phyloP scores from a whole-genome alignment of 2,797 vertebrate genomes.

The Kryptolebias ocellatus region DNA sequence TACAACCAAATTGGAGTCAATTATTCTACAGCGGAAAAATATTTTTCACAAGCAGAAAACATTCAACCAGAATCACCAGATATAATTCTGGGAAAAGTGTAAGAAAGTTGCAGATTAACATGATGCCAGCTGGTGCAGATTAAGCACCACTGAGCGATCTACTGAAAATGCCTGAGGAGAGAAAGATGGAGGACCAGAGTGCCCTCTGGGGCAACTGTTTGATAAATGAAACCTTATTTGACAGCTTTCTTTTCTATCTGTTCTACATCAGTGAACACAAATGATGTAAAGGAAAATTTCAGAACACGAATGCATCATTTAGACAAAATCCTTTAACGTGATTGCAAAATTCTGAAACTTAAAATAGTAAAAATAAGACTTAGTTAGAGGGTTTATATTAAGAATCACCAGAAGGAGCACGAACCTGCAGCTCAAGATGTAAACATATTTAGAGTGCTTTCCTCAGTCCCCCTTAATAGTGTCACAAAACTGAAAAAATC shows the following conservation, averaged over 20 bases:
- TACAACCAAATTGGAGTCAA: no score
- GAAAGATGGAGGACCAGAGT: neutral
- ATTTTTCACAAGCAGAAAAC: no score
- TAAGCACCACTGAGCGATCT: slow-evolving; percentile 12
- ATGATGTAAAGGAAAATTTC: neutral
- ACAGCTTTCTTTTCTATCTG: no score
- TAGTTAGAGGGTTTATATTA: no score
- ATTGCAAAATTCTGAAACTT: no score
- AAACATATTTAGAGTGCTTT: no score
- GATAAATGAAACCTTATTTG: neutral
- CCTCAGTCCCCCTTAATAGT: no score
- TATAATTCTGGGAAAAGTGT: slow-evolving; percentile 38
- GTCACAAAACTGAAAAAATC: no score
- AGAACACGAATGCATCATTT: neutral
- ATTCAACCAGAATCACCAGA: slow-evolving; percentile 5
- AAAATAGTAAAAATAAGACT: no score
- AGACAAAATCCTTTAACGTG: neutral
- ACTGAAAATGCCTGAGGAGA: neutral
- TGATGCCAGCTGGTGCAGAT: slow-evolving; percentile 24
- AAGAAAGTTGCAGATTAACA: slow-evolving; percentile 18
- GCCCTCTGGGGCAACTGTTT: neutral
- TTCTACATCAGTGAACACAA: neutral
- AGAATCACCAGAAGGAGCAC: no score
- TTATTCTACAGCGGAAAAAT: no score
- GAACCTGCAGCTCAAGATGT: no score